Percentiles rank a stretch among this genome's conserved stretches.
phyloP scores from a whole-genome alignment of 2,888 invertebrate genomes.

The Philopedon plagiatum region DNA sequence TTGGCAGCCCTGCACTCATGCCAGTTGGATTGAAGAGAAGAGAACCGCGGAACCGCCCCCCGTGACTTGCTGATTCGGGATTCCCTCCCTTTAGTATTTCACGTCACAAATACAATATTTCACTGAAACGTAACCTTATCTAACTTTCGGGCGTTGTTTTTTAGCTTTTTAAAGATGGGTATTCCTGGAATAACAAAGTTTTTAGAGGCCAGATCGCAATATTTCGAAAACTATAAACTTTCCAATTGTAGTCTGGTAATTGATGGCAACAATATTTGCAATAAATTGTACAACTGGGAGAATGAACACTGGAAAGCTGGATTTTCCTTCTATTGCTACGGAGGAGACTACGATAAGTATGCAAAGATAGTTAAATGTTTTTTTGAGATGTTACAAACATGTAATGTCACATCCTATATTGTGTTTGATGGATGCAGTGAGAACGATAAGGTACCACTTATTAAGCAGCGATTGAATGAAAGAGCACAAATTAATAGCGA shows the following conservation, averaged over 20 bases:
- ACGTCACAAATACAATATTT: too few relatives aligned
- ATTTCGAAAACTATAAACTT: constrained; percentile 76
- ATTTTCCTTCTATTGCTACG: constrained; percentile 73
- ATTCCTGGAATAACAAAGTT: constrained; percentile 88
- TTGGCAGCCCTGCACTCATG: too few relatives aligned
- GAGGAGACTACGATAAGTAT: constrained; percentile 88
- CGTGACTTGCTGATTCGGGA: too few relatives aligned
- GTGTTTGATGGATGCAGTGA: constrained; percentile 78
- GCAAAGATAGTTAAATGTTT: constrained; percentile 76
- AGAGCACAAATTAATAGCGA: not conserved
- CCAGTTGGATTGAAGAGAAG: too few relatives aligned
- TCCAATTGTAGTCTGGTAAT: constrained; percentile 81
- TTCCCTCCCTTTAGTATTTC: too few relatives aligned
- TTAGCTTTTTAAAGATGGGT: constrained; percentile 76
- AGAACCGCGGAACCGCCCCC: too few relatives aligned
- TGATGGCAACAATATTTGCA: constrained; percentile 84
- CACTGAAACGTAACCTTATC: too few relatives aligned
- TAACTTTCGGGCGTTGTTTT: too few relatives aligned
- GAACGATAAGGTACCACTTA: not conserved
- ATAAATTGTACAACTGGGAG: constrained; percentile 77
- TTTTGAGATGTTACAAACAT: constrained; percentile 78
- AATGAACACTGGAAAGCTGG: constrained; percentile 67
- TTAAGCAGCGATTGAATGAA: not conserved
- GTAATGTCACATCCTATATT: constrained; percentile 80
- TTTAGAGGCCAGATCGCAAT: constrained; percentile 76